These are phyloP conservation scores for Hirtodrosophila cameraria DNA, from an alignment of 2,888 invertebrate species.

Conservation along the genomic window DNA sequence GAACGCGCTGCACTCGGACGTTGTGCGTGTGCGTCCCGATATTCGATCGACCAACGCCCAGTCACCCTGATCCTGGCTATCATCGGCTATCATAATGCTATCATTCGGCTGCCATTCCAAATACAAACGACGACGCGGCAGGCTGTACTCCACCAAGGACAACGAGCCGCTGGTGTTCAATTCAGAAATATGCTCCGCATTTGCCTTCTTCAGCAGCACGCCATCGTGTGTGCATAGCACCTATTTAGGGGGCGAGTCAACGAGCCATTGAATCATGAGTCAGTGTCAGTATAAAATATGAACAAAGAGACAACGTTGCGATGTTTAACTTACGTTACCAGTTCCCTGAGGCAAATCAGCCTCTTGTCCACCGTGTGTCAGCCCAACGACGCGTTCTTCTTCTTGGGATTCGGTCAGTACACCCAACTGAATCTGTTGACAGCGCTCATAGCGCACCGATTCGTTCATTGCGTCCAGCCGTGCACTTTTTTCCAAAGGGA, in stretches of 20 bases:
- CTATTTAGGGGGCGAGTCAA: conserved; percentile 80
- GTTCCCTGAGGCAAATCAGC: conserved; percentile 48
- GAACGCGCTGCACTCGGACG: conserved; percentile 82
- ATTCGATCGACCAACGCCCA: conserved; percentile 93
- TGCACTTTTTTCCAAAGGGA: conserved; percentile 3
- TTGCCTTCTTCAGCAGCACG: conserved; percentile 88
- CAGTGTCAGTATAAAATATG: conserved; percentile 46
- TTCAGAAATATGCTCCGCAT: conserved; percentile 87
- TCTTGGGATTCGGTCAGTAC: conserved; percentile 62
- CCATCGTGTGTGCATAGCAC: conserved; percentile 92
- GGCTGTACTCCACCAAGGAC: conserved; percentile 80
- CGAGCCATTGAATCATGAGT: conserved; percentile 39
- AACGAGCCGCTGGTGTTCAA: conserved; percentile 86
- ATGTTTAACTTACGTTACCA: conserved; percentile 68
- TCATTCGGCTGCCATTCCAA: conserved; percentile 94
- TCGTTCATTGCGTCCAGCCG: conserved; percentile 66
- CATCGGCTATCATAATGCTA: conserved; percentile 88
- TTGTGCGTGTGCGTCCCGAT: conserved; percentile 82
- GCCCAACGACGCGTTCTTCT: conserved; percentile 33
- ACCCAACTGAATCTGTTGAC: conserved; percentile 72
- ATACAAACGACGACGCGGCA: conserved; percentile 85
- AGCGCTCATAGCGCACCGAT: conserved; percentile 76
- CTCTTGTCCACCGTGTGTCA: conserved; percentile 30
- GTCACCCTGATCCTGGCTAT: conserved; percentile 90
- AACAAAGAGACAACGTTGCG: conserved; percentile 38